phyloP scores from a whole-genome alignment of 2,113 vertebrate species.

The Microcebus tavaratra region DNA sequence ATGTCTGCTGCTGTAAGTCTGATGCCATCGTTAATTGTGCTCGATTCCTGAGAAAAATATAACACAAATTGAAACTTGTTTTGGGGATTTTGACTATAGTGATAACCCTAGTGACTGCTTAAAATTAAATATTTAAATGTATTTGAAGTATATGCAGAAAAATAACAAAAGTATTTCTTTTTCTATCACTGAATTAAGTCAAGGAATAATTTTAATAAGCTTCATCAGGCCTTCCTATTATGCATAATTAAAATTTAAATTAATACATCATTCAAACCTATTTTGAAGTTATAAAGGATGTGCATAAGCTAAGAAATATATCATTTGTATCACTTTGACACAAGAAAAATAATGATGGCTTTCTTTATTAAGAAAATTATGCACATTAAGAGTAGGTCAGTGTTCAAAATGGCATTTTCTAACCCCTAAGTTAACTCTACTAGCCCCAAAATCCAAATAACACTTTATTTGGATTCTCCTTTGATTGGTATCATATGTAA shows the following conservation, averaged over 20 bases:
- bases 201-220: not conserved
- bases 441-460: not conserved
- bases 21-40: not conserved
- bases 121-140: not conserved
- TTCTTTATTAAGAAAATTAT: not conserved
- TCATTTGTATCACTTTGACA: not conserved
- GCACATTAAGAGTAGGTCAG: not conserved
- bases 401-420: not conserved
- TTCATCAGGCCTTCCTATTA: not conserved
- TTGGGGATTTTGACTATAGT: not conserved
- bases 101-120: not conserved
- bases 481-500: not conserved
- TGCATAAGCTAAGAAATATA: not conserved
- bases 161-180: not conserved
- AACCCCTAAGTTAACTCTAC: not conserved
- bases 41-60: not conserved
- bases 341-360: not conserved
- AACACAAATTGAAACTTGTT: no score
- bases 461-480: not conserved
- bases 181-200: not conserved
- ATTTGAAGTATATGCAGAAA: not conserved
- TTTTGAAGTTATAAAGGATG: not conserved
- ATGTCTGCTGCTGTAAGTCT: not conserved
- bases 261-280: not conserved
- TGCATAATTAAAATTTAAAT: not conserved